Evolutionary conservation across 2,113 vertebrate genomes (phyloP), one percentile per base, ranked within the genome.

Genomic region (Telmatochromis sp.): DNA sequence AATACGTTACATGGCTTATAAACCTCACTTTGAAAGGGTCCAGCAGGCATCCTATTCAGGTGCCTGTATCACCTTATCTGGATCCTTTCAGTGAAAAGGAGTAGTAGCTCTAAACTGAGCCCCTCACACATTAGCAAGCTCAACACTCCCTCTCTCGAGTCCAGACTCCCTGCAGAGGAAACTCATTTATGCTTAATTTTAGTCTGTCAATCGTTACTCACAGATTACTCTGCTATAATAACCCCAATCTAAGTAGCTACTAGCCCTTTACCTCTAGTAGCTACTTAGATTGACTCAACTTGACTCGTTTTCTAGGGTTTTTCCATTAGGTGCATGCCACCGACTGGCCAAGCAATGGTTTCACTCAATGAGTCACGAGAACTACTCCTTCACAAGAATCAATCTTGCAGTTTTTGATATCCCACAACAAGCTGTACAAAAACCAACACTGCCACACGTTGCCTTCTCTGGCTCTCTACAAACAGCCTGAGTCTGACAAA

Each of bases 1-100:
- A 57, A 57, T 15, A 57, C 4, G 0, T 57, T 57, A 0, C 23
- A 57, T 57, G 55, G 0, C 13, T 57, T 0, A 57, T 0, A 57
- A 57, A 57, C 23, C 0, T 57, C 4, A 57, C 13, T 28, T 14
- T 57, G 54, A 23, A 3, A 0, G 54, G 54, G 54, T 14, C 54
- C 3, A 0, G 54, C 54, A 28, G 54, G 54, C 54, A 57, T 57
- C 2, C 1, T 57, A 28, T 26, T 57, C 1, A 14, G 54, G 54
- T 57, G 54, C 23, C 0, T 26, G 54, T 0, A 14, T 57, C 54
- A 14, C 54, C 23, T 57, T 57, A 8, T 35, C 1, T 54, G 51
- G 1, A 0, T 9, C 17, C 7, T 0, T 50, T 50, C 51, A 26
- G 21, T 8, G 21, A 26, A 57, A 26, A 26, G 23, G 3, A 57